Evolutionary conservation across 53 echinoderm and acorn worm species (phyloP), one percentile per base, ranked within the genome.

Genomic region (Antedon mediterranea): DNA sequence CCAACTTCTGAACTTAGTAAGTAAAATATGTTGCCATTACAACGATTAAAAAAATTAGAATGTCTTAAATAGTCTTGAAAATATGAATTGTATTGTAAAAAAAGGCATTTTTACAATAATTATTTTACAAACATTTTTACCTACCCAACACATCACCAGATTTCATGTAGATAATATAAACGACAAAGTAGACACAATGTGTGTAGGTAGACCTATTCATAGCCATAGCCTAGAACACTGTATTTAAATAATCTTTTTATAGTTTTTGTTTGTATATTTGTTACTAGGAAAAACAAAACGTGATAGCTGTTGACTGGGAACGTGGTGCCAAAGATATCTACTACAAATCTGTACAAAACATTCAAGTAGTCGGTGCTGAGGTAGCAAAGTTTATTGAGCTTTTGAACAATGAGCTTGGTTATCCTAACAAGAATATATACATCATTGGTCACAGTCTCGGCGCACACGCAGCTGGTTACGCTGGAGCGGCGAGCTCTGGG

Each of bases 361-460:
- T 91, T 41, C 85, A 91, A 28, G 94, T 94, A 6, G 94, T 91
- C 27, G 94, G 94, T 2, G 72, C 84, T 2, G 86, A 94, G 43
- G 72, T 94, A 13, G 94, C 79, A 41, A 44, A 73, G 57, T 83
- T 88, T 43, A 28, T 94, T 15, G 72, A 74, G n/a, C 79, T 81
- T 32, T 71, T 93, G 6, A 41, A 86, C 20, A 72, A 79, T 0
- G 32, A 79, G 74, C 72, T 77, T 3, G 77, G 73, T 20, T 34
- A 84, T 72, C 76, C 78, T 3, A 81, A 43, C 31, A 43, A 43
- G 0, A 30, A 73, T 41, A 82, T 94, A 43, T 91, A 94, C 76
- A 83, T 94, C 3, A 85, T 94, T 43, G 94, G 94, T 9, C 85
- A 91, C 43, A 94, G 94, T 41, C 82, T 94, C 30, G 94, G 94